phyloP scores from a whole-genome alignment of 2,113 vertebrate species.

The Onychostruthus taczanowskii region DNA sequence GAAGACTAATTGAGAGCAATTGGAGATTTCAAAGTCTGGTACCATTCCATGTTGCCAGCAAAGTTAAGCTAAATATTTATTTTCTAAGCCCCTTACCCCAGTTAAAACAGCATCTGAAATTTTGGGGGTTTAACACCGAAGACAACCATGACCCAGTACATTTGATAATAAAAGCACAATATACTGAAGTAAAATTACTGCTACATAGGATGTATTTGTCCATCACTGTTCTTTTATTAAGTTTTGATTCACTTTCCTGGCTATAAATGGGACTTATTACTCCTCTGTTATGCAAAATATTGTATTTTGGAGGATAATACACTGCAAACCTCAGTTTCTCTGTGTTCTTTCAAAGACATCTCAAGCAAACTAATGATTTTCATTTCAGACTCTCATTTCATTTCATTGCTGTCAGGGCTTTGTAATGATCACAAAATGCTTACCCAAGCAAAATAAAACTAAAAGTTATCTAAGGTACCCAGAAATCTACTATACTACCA shows the following conservation, averaged over 20 bases:
- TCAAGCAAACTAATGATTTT: slow-evolving; percentile 43
- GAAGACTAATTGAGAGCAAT: neutral
- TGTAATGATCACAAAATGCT: slow-evolving; percentile 23
- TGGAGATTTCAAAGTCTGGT: neutral
- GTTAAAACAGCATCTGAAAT: neutral
- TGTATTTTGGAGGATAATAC: slow-evolving; percentile 23
- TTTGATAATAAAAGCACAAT: slow-evolving; percentile 10
- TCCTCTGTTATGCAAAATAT: neutral
- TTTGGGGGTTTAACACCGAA: neutral
- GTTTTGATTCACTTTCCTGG: neutral
- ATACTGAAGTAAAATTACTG: neutral
- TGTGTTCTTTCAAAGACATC: slow-evolving; percentile 6
- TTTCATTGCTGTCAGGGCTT: slow-evolving; percentile 26
- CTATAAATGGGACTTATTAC: neutral
- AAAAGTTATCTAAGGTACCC: slow-evolving; percentile 7
- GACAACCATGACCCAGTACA: neutral
- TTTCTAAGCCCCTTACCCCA: neutral
- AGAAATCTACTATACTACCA: neutral
- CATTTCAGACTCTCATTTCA: slow-evolving; percentile 38
- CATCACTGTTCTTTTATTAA: neutral
- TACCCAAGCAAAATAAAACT: slow-evolving; percentile 36
- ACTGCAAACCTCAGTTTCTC: neutral
- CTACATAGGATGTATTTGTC: neutral
- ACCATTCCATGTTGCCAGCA: neutral
- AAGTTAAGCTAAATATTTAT: neutral